Conservation (phyloP, 2,888 invertebrate genomes). For the Herminia tarsipennalis region DNA sequence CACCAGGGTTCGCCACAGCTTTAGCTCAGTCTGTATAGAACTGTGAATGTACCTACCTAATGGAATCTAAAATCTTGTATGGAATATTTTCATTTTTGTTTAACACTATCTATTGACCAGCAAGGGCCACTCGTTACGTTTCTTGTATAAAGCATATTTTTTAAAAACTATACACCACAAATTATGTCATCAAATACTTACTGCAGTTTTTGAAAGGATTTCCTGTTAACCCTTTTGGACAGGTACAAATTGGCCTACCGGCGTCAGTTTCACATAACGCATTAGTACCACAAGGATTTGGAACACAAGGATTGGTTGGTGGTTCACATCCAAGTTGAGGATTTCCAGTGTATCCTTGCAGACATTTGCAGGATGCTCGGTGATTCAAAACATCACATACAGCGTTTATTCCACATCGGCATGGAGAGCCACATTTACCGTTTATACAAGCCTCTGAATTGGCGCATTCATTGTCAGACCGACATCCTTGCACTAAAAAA, state of each 20-base stretch:
- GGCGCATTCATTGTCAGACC: conserved; percentile 89
- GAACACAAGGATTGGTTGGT: conserved; percentile 92
- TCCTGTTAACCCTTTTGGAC: conserved; percentile 95
- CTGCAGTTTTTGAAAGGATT: conserved; percentile 96
- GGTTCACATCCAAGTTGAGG: conserved; percentile 89
- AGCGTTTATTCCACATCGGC: conserved; percentile 92
- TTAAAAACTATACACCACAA: no score
- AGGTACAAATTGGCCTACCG: conserved; percentile 95
- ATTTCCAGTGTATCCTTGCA: conserved; percentile 92
- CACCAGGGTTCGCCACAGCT: no score
- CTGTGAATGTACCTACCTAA: no score
- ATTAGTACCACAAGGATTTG: conserved; percentile 95
- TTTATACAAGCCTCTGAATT: conserved; percentile 91
- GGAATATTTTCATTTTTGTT: background rate
- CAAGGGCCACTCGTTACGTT: no score
- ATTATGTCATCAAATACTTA: no score
- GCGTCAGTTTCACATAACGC: conserved; percentile 94
- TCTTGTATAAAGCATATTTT: background rate
- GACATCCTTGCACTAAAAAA: conserved; percentile 88
- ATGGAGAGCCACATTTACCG: conserved; percentile 91
- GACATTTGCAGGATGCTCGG: conserved; percentile 92
- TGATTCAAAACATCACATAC: conserved; percentile 93
- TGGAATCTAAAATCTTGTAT: no score
- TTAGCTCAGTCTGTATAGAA: no score
- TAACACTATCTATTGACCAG: no score